Evolutionary conservation across 2,113 vertebrate species (phyloP), one percentile per base, ranked within the genome.

Genomic region (Marmota monax): DNA sequence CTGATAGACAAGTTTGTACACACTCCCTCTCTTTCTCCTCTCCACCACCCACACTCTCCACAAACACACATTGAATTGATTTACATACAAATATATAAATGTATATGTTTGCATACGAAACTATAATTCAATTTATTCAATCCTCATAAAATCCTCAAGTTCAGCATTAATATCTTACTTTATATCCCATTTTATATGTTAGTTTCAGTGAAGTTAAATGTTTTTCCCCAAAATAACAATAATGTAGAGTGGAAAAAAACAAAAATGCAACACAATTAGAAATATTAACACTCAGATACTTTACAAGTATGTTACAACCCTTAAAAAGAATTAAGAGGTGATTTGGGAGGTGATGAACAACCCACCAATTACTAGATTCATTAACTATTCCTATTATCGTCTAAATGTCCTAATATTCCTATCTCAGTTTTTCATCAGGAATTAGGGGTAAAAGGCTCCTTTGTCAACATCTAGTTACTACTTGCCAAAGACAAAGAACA

Each of bases 301-400:
- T 34, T 67, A 61, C 88, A 45, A 70, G 27, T 17, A 72, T 86
- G 27, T 25, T 1, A 29, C 17, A 34, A 20, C 27, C 16, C 23
- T 16, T 4, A 79, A 77, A 85, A 84, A 74, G 39, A 74, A 74
- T 69, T 84, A 76, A 72, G 7, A 78, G 51, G 29, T 73, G 27
- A 65, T 17, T 29, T 76, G 22, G 56, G 5, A 7, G 51, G 37
- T 29, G 18, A 72, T n/a, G 48, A 83, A 73, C 16, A 69, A 58
- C 18, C 17, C 39, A 73, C 20, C 51, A 82, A 13, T 4, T 70
- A 70, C 34, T 18, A 70, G 14, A 17, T n/a, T 70, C 11, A 83
- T 65, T 93, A 45, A 95, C 76, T 77, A 18, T 65, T 27, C 29
- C 29, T 76, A n/a, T 92, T 83, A 78, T 79, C 42, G 83, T 48